Evolutionary conservation across 1,140 invertebrate species (phyloP), one percentile per base, ranked within the genome.

Genomic region (Halictus rubicundus): DNA sequence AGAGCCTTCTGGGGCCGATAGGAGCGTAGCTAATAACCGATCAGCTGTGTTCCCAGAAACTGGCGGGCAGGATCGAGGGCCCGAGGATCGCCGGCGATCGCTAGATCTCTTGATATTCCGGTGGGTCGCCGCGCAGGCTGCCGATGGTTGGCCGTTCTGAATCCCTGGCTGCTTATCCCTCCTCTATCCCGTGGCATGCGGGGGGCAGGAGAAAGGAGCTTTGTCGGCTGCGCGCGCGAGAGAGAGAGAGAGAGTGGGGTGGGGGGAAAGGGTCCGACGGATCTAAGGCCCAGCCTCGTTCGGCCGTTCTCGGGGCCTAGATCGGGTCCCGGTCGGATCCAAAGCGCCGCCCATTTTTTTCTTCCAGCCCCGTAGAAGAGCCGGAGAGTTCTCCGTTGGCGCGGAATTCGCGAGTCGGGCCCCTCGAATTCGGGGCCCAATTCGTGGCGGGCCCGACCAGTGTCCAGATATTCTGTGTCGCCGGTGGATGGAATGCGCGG

Each of bases 261-360:
- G 46, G 64, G 75, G 27, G 82, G 82, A 83, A 77, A 76, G 80
- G 80, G 78, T 78, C 83, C 86, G 80, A 85, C 83, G 80, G 81
- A 75, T 85, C 82, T 86, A 88, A 90, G 87, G 87, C 86, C 87
- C 90, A 82, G 81, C 89, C 90, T 90, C 87, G 86, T 63, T 59
- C 77, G 78, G 71, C 80, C 72, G 68, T 61, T 83, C 81, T 72
- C 81, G 60, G 75, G 81, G 74, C 83, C 86, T 84, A 85, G 84
- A 86, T 83, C 84, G 79, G 71, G 64, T 75, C 82, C 83, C 66
- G 39, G 76, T 85, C 82, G 89, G 86, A 88, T 91, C 87, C 89
- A 92, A 92, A 80, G 90, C 88, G 85, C 91, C 90, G 90, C 90
- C 91, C 91, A 91, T 91, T 91, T 92, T 91, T 91, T 92, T 91